Base-by-base conservation (phyloP, 2,797 vertebrate genomes). In the Myoxocephalus aenaeus region DNA sequence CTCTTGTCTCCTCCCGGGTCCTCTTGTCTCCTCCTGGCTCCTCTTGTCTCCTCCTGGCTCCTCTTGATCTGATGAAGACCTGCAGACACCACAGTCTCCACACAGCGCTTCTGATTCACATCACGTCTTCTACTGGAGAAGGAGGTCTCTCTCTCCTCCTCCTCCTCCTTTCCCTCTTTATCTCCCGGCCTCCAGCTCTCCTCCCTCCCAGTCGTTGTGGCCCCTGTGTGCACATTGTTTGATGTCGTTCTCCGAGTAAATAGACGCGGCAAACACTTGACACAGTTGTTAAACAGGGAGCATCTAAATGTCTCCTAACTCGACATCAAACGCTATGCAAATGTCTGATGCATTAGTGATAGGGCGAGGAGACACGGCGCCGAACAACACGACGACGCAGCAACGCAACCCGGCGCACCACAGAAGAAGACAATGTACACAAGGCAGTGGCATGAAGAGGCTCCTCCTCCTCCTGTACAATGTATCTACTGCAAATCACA, bases 281-380 rank as follows among this genome's bases (percentile, higher is more conserved):
- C 93, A 94, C 93, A 94, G 92, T 92, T 94, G 93, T 94, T 93
- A 92, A 93, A 93, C 93, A 90, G 81, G 88, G 92, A 93, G 91
- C 86, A 73, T 91, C 87, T 93, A 93, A 95, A 95, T 89, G 92
- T 94, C 92, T 93, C 92, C 90, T 93, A 95, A 95, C 94, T 92
- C 87, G 36, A 95, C 93, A 96, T 95, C 93, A 95, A 96, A 95
- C 91, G 70, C 88, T 94, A 94, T 95, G 95, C 92, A 94, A 95
- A 96, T 95, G 89, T 91, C 84, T 88, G 93, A 68, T 94, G 91
- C 93, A 93, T 95, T 94, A 94, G 92, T 89, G 87, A 92, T 91
- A 91, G 86, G 80, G 81, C 79, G 86, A 86, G 82, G 85, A 84
- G 89, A 78, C 88, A 73, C 68, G 63, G 44, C 63, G 6, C 40